Percentiles rank a stretch among this genome's conserved stretches.
Evolutionary conservation across 2,888 invertebrate genomes (phyloP).

Genomic region (Agapostemon virescens): DNA sequence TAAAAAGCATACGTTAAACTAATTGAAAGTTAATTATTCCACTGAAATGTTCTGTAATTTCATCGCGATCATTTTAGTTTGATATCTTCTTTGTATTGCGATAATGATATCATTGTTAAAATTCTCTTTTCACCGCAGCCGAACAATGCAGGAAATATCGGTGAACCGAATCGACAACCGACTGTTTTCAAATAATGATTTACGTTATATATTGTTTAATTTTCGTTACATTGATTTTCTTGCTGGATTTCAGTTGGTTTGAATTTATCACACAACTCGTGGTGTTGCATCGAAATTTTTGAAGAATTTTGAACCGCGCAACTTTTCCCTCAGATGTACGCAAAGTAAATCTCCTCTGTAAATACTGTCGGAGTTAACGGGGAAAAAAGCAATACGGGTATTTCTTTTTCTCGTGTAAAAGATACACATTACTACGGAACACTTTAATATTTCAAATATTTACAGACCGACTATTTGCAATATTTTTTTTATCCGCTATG

Average conservation of each 20-base stretch:
- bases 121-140: background rate
- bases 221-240: background rate
- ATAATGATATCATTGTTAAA: background rate
- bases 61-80: background rate
- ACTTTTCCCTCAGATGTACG: background rate
- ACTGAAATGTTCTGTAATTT: background rate
- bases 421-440: background rate
- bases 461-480: background rate
- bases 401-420: background rate
- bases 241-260: background rate
- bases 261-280: background rate
- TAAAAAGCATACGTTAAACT: background rate
- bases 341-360: background rate
- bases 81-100: background rate
- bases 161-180: background rate
- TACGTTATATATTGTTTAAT: background rate
- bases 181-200: constrained; percentile 25
- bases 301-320: background rate
- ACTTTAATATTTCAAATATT: background rate
- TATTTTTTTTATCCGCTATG: background rate
- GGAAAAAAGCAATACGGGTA: background rate
- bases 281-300: background rate
- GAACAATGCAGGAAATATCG: background rate
- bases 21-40: background rate
- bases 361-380: background rate